Evolutionary conservation across 2,797 vertebrate genomes (phyloP), one percentile per base, ranked within the genome.

Genomic region (Propithecus perrieri): DNA sequence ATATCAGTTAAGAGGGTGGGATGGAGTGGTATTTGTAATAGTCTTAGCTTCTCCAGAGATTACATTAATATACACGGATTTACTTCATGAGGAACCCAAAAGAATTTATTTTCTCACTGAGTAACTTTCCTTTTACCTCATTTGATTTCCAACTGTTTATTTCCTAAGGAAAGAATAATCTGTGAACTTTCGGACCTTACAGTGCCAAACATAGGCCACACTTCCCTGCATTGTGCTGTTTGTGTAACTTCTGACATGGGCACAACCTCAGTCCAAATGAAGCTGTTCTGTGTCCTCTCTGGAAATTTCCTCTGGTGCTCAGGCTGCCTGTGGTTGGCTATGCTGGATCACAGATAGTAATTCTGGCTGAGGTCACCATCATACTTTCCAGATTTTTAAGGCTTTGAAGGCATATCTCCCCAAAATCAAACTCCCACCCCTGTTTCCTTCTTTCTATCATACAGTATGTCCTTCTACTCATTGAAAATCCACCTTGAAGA

Each of bases 281-380:
- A 38, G 38, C 72, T 72, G 33, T 55, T 63, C 89, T 67, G 55
- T 91, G 53, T 97, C 89, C 91, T 85, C 88, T 50, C 76, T 97
- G 97, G 97, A 97, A 97, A 97, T 97, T 97, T 97, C 95, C 97
- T 92, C 57, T 85, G 48, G n/a, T 50, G 53, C 67, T 88, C 72
- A 63, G 69, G 67, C 85, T 74, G 93, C 48, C 81, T 81, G 28
- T 8, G 38, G 5, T 59, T 85, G 81, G 48, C 81, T 69, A 4
- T 20, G 69, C 17, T 63, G 35, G 35, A 59, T 94, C 53, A n/a
- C 55, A 90, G 53, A 83, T 33, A 59, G 71, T 65, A 55, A 89
- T 48, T 78, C 88, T 75, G 81, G 43, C 89, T 53, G 85, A 91
- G 81, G n/a, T 87, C 88, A 80, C 8, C 33, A 35, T 6, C 63